Evolutionary conservation across 2,888 invertebrate genomes (phyloP), one percentile per base, ranked within the genome.

Genomic region (Biston betularia): DNA sequence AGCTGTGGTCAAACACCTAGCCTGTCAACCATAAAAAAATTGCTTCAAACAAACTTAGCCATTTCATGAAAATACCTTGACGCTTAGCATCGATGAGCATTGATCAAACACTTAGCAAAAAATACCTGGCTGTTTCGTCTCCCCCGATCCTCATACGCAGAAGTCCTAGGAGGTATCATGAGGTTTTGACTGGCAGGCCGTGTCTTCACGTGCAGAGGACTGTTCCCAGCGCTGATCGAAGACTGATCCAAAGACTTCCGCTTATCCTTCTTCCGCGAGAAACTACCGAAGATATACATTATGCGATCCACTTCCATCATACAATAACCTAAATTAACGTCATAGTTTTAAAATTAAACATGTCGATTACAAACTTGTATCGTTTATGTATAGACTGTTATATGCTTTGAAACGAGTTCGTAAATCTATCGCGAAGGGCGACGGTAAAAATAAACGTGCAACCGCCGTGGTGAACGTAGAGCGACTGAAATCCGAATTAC

Each of bases 221-320:
- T 93, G 73, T 86, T 92, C 0, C 92, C 93, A 65, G 91, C 93
- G 72, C 92, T 93, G n/a, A 87, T 86, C 0, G 88, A 94, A 49
- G 81, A 90, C 77, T 82, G 94, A 63, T 93, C 89, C 58, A 89
- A 79, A 1, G 94, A 93, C 71, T 94, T 94, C 57, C 89, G 90
- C 72, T 94, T 94, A 72, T 94, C 94, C 64, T 94, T 93, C 75
- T 95, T 94, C 52, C 95, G 86, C 0, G 95, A 87, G 78, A 95
- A 95, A 79, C 95, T 95, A 74, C 95, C 95, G 82, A 95, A 95
- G 79, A 95, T 95, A 80, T 95, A 95, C 7, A 95, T 86, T 75
- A 95, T 94, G 74, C 94, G 92, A 75, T 95, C 95, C 73, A 95
- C 93, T 89, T 95, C 95, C 95, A 95, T 95, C 53, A 58, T 61